Conservation (phyloP, 35 echinoderm and acorn worm species). For the Patiria miniata region DNA sequence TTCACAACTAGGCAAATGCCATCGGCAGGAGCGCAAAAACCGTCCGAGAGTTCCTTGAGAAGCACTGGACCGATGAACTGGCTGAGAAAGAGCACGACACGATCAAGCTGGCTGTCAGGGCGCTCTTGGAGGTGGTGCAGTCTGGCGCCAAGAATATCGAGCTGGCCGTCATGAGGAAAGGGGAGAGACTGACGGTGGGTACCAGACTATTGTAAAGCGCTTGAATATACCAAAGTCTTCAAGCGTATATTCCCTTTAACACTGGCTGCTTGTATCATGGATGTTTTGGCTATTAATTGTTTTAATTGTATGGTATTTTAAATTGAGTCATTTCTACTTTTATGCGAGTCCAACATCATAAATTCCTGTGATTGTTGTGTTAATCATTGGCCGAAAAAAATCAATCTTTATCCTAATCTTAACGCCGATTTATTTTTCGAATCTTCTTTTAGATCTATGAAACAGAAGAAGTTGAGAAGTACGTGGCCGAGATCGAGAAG, state of each 20-base stretch:
- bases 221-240: too few species aligned
- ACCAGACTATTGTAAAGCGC: too few species aligned
- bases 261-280: too few species aligned
- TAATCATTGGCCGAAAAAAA: too few species aligned
- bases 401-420: too few species aligned
- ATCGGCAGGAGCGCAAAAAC: slow-evolving; percentile 97
- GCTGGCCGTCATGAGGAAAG: slow-evolving; percentile 94
- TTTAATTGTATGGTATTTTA: too few species aligned
- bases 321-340: too few species aligned
- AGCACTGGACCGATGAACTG: slow-evolving; percentile 96
- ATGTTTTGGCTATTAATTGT: too few species aligned
- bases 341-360: too few species aligned
- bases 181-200: slow-evolving; percentile 76
- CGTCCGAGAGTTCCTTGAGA: slow-evolving; percentile 93
- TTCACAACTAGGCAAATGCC: slow-evolving; percentile 80
- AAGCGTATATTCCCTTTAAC: too few species aligned
- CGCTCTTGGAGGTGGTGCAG: slow-evolving; percentile 94
- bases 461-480: slow-evolving; percentile 93
- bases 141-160: slow-evolving; percentile 99
- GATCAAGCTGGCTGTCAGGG: slow-evolving; percentile 89
- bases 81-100: slow-evolving; percentile 74
- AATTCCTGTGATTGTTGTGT: too few species aligned
- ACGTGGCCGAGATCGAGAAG: slow-evolving; percentile 96
- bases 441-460: slow-evolving; percentile 79
- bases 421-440: too few species aligned